Evolutionary conservation across 2,113 vertebrate species (phyloP).

Genomic region (Sciurus niger): DNA sequence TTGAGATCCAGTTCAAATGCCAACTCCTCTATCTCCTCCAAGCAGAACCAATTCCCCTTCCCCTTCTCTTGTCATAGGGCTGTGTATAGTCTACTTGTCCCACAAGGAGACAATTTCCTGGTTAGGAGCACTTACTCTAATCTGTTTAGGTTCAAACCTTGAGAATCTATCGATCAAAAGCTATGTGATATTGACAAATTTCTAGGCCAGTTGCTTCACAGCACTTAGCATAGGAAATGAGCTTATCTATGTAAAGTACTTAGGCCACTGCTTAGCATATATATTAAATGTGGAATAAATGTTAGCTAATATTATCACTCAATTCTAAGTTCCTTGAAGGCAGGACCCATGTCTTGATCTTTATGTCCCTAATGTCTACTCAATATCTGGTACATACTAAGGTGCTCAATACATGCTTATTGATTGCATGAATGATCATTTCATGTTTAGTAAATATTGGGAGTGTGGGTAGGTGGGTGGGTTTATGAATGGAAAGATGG

Average conservation of each 20-base stretch:
- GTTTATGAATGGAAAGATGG: not conserved
- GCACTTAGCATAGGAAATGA: slow-evolving; percentile 21
- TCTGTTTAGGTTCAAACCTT: not conserved
- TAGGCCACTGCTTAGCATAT: not conserved
- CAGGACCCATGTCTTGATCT: not conserved
- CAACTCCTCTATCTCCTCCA: not conserved
- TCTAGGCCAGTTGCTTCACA: not conserved
- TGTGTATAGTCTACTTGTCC: not conserved
- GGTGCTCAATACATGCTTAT: not conserved
- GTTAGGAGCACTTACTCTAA: not conserved
- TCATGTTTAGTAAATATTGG: slow-evolving; percentile 2
- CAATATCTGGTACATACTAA: not conserved
- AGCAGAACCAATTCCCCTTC: not conserved
- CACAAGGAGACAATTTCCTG: not conserved
- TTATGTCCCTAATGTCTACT: not conserved
- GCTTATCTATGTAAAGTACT: not conserved
- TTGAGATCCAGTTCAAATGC: not conserved
- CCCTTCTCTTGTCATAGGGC: not conserved
- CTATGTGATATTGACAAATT: not conserved
- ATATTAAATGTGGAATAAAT: not conserved
- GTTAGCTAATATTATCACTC: slow-evolving; percentile 33
- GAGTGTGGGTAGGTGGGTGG: not conserved
- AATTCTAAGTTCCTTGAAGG: slow-evolving; percentile 32
- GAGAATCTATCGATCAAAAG: slow-evolving; percentile 10
- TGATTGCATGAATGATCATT: not conserved